A percentile compares a stretch with the other conserved stretches of the same genome.
Evolutionary conservation across 2,888 invertebrate species (phyloP).

Genomic region (Thera obeliscata): DNA sequence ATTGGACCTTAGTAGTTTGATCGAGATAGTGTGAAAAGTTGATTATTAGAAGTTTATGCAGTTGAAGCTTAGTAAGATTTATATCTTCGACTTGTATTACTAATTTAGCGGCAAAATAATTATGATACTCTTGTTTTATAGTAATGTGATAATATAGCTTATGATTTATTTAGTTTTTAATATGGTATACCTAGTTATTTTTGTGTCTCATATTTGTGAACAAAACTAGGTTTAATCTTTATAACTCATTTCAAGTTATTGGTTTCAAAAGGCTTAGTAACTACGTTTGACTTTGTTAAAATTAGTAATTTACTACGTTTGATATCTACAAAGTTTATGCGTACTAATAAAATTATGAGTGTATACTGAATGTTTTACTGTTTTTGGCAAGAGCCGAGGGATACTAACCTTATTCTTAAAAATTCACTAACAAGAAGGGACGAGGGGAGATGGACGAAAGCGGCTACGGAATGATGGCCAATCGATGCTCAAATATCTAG

Average conservation of each 20-base stretch:
- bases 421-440: too few relatives aligned
- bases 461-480: too few relatives aligned
- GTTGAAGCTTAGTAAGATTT: not conserved
- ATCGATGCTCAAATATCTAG: too few relatives aligned
- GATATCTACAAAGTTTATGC: not conserved
- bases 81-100: not conserved
- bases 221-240: slow-evolving; percentile 14
- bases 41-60: not conserved
- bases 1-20: not conserved
- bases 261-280: not conserved
- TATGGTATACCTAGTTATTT: not conserved
- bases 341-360: slow-evolving; percentile 7
- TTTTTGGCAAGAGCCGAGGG: not conserved
- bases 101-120: not conserved
- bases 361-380: not conserved
- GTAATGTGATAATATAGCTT: slow-evolving; percentile 18
- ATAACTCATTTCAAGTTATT: not conserved
- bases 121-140: slow-evolving; percentile 8
- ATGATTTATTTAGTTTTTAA: slow-evolving; percentile 16
- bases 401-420: too few relatives aligned
- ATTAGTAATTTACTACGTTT: not conserved
- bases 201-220: slow-evolving; percentile 18
- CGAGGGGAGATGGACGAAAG: too few relatives aligned
- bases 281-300: not conserved
- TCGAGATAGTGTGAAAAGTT: not conserved